Conservation (phyloP, 2,888 invertebrate genomes). For the Limnephilus rhombicus region DNA sequence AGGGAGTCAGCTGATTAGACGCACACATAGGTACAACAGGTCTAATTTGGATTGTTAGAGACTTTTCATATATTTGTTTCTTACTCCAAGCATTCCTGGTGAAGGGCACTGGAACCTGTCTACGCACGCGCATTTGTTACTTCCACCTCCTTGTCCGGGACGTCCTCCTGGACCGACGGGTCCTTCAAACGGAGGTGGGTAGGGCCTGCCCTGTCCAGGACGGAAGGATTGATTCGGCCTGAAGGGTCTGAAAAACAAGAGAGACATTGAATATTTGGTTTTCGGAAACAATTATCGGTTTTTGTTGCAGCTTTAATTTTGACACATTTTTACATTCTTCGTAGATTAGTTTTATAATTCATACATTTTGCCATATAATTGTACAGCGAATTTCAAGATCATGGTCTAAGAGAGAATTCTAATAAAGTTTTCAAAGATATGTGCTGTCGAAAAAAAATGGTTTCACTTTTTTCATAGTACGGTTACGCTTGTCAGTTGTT, state of each 20-base stretch:
- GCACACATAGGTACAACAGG: no score
- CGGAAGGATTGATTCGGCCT: conserved; percentile 58
- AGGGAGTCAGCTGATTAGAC: no score
- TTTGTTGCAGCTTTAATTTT: not conserved
- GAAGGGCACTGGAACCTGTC: conserved; percentile 56
- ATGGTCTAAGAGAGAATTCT: no score
- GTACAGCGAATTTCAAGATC: no score
- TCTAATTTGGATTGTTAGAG: not conserved
- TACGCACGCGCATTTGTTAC: conserved; percentile 60
- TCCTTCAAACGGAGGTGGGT: not conserved
- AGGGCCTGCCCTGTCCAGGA: conserved; percentile 51
- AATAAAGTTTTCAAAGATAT: no score
- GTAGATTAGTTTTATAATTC: no score
- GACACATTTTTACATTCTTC: no score
- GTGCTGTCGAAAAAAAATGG: no score
- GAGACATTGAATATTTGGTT: not conserved
- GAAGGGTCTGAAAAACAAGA: conserved; percentile 56
- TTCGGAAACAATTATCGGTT: not conserved
- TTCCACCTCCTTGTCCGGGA: conserved; percentile 3
- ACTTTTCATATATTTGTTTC: not conserved
- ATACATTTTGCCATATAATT: no score
- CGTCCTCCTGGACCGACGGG: conserved; percentile 3
- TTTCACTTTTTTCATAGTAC: not conserved
- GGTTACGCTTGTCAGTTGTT: not conserved
- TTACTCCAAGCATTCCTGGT: conserved; percentile 59